Percentiles rank a stretch among this genome's conserved stretches.
phyloP scores from a whole-genome alignment of 2,797 vertebrate species.

The Diceros bicornis region DNA sequence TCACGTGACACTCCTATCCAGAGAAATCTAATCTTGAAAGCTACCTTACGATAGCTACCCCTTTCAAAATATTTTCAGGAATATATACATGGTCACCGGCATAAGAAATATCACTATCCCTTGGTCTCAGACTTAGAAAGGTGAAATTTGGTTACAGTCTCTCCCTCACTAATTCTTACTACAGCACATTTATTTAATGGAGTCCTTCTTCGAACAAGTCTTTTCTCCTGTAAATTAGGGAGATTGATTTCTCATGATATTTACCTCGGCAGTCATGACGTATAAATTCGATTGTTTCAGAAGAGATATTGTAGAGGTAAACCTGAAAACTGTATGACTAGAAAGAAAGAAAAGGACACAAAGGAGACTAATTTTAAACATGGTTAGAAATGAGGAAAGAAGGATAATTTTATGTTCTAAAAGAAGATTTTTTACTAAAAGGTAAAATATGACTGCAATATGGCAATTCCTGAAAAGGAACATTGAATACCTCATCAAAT shows the following conservation, averaged over 20 bases:
- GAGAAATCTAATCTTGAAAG: neutral
- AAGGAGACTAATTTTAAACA: neutral
- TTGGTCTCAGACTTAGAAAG: neutral
- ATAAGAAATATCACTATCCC: neutral
- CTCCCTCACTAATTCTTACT: neutral
- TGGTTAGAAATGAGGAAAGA: neutral
- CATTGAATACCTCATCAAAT: neutral
- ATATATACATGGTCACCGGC: neutral
- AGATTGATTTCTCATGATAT: neutral
- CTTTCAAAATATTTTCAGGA: neutral
- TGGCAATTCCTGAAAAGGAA: neutral
- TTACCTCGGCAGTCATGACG: neutral
- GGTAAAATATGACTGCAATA: neutral
- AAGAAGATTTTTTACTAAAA: neutral
- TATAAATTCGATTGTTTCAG: neutral
- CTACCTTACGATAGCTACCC: neutral
- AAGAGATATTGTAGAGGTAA: neutral
- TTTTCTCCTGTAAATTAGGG: neutral
- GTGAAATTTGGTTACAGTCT: neutral
- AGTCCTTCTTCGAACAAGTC: neutral
- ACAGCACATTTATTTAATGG: slow-evolving; percentile 9
- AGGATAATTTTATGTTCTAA: neutral
- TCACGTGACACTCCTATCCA: neutral
- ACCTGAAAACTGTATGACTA: neutral
- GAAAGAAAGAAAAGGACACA: neutral